Evolutionary conservation across 2,888 invertebrate species (phyloP).

Genomic region (Limnephilus lunatus): DNA sequence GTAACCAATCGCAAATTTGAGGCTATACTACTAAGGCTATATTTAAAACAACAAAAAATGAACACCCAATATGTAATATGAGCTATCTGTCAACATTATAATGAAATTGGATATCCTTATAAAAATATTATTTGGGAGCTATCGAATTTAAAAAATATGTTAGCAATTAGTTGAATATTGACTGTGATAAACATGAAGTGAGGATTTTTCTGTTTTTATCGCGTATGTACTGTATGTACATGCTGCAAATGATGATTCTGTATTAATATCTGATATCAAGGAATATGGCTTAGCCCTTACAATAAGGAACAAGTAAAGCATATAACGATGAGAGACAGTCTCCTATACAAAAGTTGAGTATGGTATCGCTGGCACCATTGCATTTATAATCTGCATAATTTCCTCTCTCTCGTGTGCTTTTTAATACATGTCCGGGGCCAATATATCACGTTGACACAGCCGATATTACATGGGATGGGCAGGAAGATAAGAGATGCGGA

Average conservation of each 20-base stretch:
- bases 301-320: neutral
- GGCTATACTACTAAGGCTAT: neutral
- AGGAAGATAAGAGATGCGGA: slow-evolving; percentile 65
- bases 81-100: neutral
- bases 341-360: slow-evolving; percentile 13
- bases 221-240: too few relatives aligned
- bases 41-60: neutral
- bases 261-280: neutral
- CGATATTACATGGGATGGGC: slow-evolving; percentile 65
- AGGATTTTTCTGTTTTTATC: neutral
- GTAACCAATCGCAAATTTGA: neutral
- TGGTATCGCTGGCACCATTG: slow-evolving; percentile 52
- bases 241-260: neutral
- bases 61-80: neutral
- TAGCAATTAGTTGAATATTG: neutral
- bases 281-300: neutral
- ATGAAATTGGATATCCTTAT: neutral
- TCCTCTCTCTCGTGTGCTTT: slow-evolving; percentile 51
- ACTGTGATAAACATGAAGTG: neutral
- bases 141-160: neutral
- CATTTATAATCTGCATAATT: slow-evolving; percentile 63
- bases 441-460: slow-evolving; percentile 66
- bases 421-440: slow-evolving; percentile 60
- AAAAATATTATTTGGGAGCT: neutral
- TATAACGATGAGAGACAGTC: slow-evolving; percentile 5